These are phyloP conservation scores for Ibidorhyncha struthersii DNA, from an alignment of 2,113 vertebrate species.

Conservation along the genomic window DNA sequence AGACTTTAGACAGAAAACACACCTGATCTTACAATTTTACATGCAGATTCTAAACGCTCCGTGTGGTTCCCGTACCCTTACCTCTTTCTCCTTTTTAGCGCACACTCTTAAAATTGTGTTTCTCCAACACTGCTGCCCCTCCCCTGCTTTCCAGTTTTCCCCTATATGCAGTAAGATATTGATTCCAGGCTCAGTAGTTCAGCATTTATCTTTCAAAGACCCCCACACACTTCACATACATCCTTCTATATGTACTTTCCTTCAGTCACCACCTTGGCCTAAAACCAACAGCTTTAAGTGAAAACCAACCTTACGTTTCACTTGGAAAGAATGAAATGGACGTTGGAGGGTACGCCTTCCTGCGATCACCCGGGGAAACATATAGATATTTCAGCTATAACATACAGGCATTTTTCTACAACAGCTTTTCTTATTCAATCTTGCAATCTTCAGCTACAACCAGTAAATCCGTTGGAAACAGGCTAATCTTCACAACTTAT, in stretches of 20 bases:
- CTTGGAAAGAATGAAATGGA: neutral
- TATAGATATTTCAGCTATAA: neutral
- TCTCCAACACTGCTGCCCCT: neutral
- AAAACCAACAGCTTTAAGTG: neutral
- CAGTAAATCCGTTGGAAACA: neutral
- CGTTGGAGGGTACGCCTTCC: fast-evolving
- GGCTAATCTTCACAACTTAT: neutral
- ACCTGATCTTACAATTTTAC: neutral
- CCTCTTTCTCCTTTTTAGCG: neutral
- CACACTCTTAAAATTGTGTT: fast-evolving
- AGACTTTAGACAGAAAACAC: neutral
- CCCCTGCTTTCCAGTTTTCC: neutral
- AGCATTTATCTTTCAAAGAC: neutral
- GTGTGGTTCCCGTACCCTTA: neutral
- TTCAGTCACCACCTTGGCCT: neutral
- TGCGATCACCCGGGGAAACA: neutral
- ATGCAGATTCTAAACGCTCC: neutral
- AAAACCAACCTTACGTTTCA: neutral
- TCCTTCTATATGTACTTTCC: fast-evolving
- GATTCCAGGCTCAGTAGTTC: neutral
- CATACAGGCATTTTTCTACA: neutral
- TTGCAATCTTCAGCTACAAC: neutral
- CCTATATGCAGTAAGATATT: fast-evolving
- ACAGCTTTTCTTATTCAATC: neutral
- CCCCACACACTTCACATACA: fast-evolving